phyloP scores from a whole-genome alignment of 2,797 vertebrate genomes.

The Leontopithecus rosalia region DNA sequence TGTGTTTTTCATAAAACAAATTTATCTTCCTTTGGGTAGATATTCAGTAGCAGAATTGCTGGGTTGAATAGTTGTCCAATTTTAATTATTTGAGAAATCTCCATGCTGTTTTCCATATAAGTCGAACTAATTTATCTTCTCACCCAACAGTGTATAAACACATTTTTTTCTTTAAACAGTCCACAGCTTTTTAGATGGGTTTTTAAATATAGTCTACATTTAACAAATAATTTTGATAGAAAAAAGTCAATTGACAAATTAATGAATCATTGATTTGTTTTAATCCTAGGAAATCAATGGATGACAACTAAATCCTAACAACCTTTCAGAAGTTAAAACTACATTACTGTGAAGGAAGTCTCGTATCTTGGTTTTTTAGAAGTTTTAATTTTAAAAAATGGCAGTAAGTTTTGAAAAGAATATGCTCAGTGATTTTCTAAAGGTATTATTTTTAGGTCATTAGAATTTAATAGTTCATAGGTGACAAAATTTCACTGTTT shows the following conservation, averaged over 20 bases:
- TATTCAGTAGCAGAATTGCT: not conserved
- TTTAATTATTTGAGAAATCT: not conserved
- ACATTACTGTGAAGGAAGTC: not conserved
- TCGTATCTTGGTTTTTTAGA: not conserved
- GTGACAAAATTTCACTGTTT: not conserved
- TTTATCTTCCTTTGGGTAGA: not conserved
- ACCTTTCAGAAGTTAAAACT: not conserved
- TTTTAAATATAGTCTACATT: not conserved
- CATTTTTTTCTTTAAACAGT: not conserved
- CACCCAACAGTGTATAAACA: not conserved
- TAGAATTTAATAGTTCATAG: not conserved
- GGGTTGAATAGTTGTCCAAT: not conserved
- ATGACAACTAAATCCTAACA: not conserved
- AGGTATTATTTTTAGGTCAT: not conserved
- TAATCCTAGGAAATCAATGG: not conserved
- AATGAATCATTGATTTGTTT: not conserved
- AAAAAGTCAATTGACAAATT: not conserved
- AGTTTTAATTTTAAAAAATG: not conserved
- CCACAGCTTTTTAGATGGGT: not conserved
- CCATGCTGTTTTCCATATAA: not conserved
- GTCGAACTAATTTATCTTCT: not conserved
- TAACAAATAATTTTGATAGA: not conserved
- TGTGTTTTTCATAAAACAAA: not conserved
- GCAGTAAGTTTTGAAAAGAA: not conserved
- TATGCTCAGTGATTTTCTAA: not conserved